Evolutionary conservation across 2,888 invertebrate genomes (phyloP), one percentile per base, ranked within the genome.

Genomic region (Acrobasis consociella): DNA sequence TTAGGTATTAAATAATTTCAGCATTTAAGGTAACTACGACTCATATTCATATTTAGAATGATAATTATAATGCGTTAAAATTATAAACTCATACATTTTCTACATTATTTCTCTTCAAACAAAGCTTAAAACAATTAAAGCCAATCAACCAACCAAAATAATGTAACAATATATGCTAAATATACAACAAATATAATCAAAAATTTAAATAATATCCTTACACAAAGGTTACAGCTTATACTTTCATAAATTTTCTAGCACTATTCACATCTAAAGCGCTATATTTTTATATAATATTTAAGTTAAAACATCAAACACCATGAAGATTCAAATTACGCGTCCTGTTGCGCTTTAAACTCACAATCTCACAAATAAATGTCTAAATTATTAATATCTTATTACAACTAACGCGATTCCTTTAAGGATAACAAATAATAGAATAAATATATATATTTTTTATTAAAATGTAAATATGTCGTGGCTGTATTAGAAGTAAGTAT

Each of bases 281-380:
- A 67, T 62, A 49, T 55, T 59, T n/a, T 31, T 31, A 31, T 62
- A 37, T 13, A 31, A 49, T 60, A 46, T 50, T 62, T 62, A 63
- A 52, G 58, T 67, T 67, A 65, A 58, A 60, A 60, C 70, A 73
- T 71, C 64, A 75, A 81, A 85, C 81, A 83, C 79, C 83, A 80
- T 78, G 73, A 65, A 81, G 78, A 83, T 82, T 82, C 75, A 76
- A 83, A 78, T 56, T 63, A 77, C 85, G 81, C 84, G 82, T 82
- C 81, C 66, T 66, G 67, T 72, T 68, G 83, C 84, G 84, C 69
- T 80, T 83, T 78, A 63, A 60, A 71, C 70, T 51, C 55, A 53
- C 49, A 67, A 64, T 66, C 62, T 49, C 65, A 67, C 63, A 66
- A 68, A 63, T 64, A 60, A 65, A 58, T 62, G 49, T 65, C 63